Evolutionary conservation across 2,113 vertebrate genomes (phyloP).

Genomic region (Melanotaenia duboulayi): DNA sequence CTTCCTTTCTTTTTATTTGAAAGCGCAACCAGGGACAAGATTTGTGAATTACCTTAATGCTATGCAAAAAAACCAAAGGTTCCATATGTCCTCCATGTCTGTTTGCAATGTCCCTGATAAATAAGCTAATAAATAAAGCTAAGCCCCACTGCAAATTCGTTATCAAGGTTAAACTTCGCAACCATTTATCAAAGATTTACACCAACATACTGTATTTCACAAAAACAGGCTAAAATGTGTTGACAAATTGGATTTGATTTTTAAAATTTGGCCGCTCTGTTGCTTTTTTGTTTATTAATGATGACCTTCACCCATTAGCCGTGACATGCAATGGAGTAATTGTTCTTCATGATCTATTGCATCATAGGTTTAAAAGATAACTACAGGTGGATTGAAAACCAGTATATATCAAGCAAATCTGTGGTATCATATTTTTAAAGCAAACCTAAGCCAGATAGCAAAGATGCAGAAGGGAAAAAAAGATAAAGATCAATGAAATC

Average conservation of each 20-base stretch:
- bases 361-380: slow-evolving; percentile 1
- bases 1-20: too few species aligned
- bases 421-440: background rate
- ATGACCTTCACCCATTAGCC: slow-evolving; percentile 13
- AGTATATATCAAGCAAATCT: background rate
- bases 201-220: slow-evolving; percentile 21
- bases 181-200: slow-evolving; percentile 50
- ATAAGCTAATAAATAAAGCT: too few species aligned
- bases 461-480: background rate
- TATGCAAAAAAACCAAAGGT: too few species aligned
- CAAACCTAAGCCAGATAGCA: background rate
- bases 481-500: slow-evolving; percentile 20
- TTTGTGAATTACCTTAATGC: too few species aligned
- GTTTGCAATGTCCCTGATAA: too few species aligned
- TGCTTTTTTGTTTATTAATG: slow-evolving; percentile 29
- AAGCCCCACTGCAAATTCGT: slow-evolving; percentile 28
- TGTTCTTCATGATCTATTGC: slow-evolving; percentile 11
- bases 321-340: background rate
- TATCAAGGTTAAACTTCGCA: background rate
- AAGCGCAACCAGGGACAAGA: too few species aligned
- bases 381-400: background rate
- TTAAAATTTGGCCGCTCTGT: too few species aligned
- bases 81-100: too few species aligned
- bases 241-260: too few species aligned
- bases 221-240: slow-evolving; percentile 35